Conservation (phyloP, 2,113 vertebrate species). For the Ciconia maguari region DNA sequence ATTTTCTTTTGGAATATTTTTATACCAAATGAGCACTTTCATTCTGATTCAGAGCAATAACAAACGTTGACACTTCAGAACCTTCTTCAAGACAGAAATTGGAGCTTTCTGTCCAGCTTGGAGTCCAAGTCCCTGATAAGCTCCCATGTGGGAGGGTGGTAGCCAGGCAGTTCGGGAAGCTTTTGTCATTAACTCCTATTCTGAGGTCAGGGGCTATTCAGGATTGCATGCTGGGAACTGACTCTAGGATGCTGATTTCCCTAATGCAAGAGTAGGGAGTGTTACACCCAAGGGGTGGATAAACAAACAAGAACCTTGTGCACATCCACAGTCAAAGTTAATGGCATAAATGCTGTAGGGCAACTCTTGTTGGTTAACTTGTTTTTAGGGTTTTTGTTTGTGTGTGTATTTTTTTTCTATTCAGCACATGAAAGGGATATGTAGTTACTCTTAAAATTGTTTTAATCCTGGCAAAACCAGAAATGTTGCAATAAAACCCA, state of each 20-base stretch:
- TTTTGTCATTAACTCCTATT: neutral
- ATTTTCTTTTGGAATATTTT: neutral
- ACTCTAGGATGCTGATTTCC: neutral
- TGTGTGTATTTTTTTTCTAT: neutral
- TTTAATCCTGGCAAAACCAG: neutral
- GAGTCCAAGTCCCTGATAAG: neutral
- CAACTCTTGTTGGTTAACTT: neutral
- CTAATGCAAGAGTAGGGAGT: neutral
- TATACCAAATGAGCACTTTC: neutral
- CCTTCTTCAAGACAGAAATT: neutral
- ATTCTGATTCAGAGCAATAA: neutral
- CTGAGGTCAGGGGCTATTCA: neutral
- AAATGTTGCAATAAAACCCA: constrained; percentile 34
- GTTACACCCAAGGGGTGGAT: neutral
- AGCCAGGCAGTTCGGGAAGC: neutral
- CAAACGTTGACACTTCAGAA: neutral
- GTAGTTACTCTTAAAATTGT: neutral
- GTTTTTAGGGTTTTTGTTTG: neutral
- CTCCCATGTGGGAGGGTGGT: neutral
- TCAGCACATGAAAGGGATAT: neutral
- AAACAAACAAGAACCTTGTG: neutral
- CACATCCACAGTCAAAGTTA: neutral
- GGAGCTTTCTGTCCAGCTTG: neutral
- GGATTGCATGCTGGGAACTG: neutral
- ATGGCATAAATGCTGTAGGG: accelerated